Percentiles rank a stretch among this genome's conserved stretches.
Evolutionary conservation across 2,113 vertebrate genomes (phyloP).

Genomic region (Caranx ignobilis): DNA sequence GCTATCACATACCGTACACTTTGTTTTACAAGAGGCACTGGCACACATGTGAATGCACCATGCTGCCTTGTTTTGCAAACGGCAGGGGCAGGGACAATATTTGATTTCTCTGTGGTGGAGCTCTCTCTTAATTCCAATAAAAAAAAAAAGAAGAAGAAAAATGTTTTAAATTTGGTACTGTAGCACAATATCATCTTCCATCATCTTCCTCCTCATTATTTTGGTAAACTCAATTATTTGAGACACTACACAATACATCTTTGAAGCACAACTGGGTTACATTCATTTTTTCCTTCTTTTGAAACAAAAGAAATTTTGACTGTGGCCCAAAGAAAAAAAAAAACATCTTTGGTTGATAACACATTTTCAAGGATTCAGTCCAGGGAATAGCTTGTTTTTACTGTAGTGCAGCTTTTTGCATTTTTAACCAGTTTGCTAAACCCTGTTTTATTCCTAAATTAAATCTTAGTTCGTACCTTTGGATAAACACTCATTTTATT

Average conservation of each 20-base stretch:
- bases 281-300: background rate
- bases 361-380: background rate
- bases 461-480: background rate
- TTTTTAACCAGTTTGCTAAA: background rate
- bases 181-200: background rate
- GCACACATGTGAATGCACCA: constrained; percentile 7
- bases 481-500: background rate
- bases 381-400: background rate
- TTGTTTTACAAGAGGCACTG: constrained; percentile 23
- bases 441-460: background rate
- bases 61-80: background rate
- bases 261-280: background rate
- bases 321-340: background rate
- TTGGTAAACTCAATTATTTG: constrained; percentile 21
- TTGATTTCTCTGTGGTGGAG: constrained; percentile 10
- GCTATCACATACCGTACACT: background rate
- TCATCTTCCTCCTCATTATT: background rate
- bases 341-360: constrained; percentile 48
- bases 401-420: background rate
- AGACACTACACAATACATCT: background rate
- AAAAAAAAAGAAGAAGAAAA: constrained; percentile 2
- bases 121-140: background rate
- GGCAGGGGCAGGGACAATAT: background rate
- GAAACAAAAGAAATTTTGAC: background rate
- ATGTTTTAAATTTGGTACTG: constrained; percentile 14